Evolutionary conservation across 2,113 vertebrate genomes (phyloP), one percentile per base, ranked within the genome.

Genomic region (Sprattus sprattus): DNA sequence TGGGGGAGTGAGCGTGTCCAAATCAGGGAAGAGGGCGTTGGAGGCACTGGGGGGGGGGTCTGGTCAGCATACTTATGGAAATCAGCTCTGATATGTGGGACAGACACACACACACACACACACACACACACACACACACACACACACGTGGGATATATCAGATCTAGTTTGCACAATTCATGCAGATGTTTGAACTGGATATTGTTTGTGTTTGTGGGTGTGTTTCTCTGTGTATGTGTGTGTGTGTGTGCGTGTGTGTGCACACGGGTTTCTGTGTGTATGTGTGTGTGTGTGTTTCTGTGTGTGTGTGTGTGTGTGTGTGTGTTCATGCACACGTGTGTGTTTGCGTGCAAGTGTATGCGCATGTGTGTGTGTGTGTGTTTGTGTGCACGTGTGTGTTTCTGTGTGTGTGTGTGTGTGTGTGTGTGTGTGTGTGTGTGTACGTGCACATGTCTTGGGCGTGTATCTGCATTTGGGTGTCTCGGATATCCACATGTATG

Each of bases 121-220:
- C n/a, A n/a, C n/a, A n/a, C n/a, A n/a, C n/a, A n/a, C n/a, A n/a
- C n/a, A n/a, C n/a, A n/a, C n/a, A n/a, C n/a, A n/a, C n/a, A n/a
- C n/a, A n/a, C n/a, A n/a, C n/a, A n/a, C n/a, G n/a, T n/a, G n/a
- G n/a, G n/a, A n/a, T n/a, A n/a, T 75, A 75, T 75, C 67, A 75
- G 67, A 75, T 75, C 67, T 1, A 75, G 67, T 75, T 75, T 75
- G 67, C 67, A 13, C 67, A 75, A 75, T 75, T 75, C 67, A 75
- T 75, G 67, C 67, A 75, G 67, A 75, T 75, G 67, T 75, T 75
- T 75, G 67, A 75, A 75, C 67, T 75, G 67, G 67, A 75, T 75
- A 75, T 32, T 75, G 28, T 75, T 32, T 75, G n/a, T n/a, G n/a
- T n/a, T n/a, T n/a, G n/a, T n/a, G n/a, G n/a, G n/a, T n/a, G n/a